Conservation (phyloP, 92 coral and sea anemone species). For the Zoanthus sociatus region DNA sequence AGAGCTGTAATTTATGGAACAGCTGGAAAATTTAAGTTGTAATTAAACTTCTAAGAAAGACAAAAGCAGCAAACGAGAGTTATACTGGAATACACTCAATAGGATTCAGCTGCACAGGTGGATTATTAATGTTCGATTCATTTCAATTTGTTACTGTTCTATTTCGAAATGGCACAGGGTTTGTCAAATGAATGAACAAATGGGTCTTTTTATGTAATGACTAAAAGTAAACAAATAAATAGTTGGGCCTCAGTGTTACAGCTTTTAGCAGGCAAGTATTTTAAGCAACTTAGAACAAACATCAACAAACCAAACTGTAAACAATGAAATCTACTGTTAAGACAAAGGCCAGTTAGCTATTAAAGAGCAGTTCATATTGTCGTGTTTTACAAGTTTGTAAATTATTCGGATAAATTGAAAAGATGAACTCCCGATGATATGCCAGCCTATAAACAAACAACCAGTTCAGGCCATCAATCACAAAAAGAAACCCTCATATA, state of each 20-base stretch:
- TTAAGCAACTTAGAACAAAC: conserved; percentile 16
- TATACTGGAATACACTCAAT: neutral
- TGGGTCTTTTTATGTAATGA: neutral
- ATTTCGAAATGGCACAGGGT: conserved; percentile 16
- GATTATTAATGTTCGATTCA: neutral
- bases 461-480: no score
- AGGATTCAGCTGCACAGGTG: conserved; percentile 1
- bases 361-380: neutral
- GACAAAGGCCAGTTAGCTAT: neutral
- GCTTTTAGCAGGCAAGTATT: conserved; percentile 2
- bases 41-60: no score
- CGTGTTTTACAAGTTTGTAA: neutral
- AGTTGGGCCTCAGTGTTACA: neutral
- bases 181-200: neutral
- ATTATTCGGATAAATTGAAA: neutral
- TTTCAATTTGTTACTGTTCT: conserved; percentile 15
- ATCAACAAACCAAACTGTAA: conserved; percentile 4
- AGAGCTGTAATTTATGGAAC: neutral
- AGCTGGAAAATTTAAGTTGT: neutral
- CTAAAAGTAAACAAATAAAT: neutral
- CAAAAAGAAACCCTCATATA: no score
- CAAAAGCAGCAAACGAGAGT: neutral
- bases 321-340: neutral
- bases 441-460: no score
- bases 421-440: no score